phyloP scores from a whole-genome alignment of 2,888 invertebrate species.

The Alloscopus bannaensis region DNA sequence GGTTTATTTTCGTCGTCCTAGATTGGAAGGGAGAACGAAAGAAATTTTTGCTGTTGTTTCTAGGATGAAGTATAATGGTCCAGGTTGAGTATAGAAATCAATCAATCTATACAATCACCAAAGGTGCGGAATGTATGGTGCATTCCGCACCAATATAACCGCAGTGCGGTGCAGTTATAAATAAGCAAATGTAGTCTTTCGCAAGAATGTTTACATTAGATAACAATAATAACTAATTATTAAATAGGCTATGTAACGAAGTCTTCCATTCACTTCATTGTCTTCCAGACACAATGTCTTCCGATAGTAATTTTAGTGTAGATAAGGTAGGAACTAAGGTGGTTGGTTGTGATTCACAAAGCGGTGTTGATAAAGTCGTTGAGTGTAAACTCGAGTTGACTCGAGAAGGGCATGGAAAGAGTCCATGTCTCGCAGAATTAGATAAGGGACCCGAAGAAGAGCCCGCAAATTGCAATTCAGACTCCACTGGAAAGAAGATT shows the following conservation, averaged over 20 bases:
- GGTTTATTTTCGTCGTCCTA: no score
- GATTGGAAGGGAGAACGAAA: no score
- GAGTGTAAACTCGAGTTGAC: conserved; percentile 47
- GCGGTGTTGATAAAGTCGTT: conserved; percentile 24
- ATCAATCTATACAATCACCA: no score
- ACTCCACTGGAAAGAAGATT: conserved; percentile 18
- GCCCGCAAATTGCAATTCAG: conserved; percentile 4
- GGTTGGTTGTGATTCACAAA: conserved; percentile 32
- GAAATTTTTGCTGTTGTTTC: no score
- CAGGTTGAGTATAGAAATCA: no score
- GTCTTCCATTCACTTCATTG: conserved; percentile 57
- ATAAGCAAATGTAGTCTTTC: conserved; percentile 5
- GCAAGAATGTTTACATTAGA: not conserved
- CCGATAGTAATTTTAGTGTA: conserved; percentile 57
- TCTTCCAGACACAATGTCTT: conserved; percentile 62
- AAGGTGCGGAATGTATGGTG: no score
- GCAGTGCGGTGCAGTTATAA: conserved; percentile 57
- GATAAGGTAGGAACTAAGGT: conserved; percentile 48
- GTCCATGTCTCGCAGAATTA: conserved; percentile 5
- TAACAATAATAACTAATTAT: not conserved
- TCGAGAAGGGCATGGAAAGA: conserved; percentile 31
- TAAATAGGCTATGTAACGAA: conserved; percentile 33
- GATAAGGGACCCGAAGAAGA: conserved; percentile 31
- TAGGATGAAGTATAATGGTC: no score
- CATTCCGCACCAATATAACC: conserved; percentile 46